phyloP scores from a whole-genome alignment of 2,888 invertebrate genomes.

The Unio pictorum region DNA sequence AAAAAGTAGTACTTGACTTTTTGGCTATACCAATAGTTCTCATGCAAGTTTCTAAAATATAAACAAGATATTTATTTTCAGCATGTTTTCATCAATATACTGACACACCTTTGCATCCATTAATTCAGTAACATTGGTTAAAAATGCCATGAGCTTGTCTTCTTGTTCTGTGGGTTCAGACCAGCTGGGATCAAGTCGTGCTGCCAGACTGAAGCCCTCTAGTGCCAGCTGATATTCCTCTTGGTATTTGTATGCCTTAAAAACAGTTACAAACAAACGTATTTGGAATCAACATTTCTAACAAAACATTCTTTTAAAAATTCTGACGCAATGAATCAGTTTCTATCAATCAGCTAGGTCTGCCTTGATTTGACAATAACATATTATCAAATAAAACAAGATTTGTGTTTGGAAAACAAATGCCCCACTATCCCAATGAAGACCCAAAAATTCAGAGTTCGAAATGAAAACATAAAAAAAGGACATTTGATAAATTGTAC shows the following conservation, averaged over 20 bases:
- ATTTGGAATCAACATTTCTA: background rate
- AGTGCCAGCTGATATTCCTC: constrained; percentile 83
- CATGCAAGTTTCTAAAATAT: no score
- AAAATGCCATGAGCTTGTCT: constrained; percentile 78
- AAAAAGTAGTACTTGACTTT: no score
- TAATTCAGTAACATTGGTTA: constrained; percentile 79
- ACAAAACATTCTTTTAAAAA: background rate
- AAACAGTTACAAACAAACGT: background rate
- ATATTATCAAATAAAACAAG: no score
- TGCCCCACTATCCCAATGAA: no score
- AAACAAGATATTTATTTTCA: background rate
- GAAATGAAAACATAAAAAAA: no score
- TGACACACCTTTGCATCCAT: constrained; percentile 76
- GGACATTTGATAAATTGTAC: no score
- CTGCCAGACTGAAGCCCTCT: constrained; percentile 80
- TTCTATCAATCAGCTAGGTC: no score
- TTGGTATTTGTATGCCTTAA: constrained; percentile 82
- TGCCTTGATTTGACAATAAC: no score
- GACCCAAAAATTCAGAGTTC: no score
- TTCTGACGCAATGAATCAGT: background rate
- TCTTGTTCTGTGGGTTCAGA: constrained; percentile 77
- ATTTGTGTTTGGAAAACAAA: no score
- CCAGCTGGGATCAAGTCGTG: constrained; percentile 84
- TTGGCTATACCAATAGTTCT: no score
- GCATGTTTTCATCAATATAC: constrained; percentile 1